These are phyloP conservation scores for Zootermopsis nevadensis DNA, from an alignment of 2,888 invertebrate genomes.

Conservation along the genomic window DNA sequence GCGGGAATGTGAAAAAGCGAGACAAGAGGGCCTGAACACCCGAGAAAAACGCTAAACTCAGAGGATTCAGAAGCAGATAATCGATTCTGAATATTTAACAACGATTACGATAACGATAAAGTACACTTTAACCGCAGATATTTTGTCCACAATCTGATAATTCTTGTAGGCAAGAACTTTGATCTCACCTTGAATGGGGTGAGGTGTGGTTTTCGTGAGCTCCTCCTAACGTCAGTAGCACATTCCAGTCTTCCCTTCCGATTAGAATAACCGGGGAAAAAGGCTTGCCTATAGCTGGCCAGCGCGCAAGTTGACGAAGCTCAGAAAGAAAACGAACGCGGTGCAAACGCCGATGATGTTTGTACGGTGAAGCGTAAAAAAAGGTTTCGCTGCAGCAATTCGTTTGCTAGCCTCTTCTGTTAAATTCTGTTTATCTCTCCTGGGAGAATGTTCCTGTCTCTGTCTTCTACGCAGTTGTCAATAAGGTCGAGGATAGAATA, in stretches of 20 bases:
- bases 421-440: conserved; percentile 37
- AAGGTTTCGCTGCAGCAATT: conserved; percentile 40
- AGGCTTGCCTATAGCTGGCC: conserved; percentile 1
- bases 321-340: neutral
- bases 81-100: too few species aligned
- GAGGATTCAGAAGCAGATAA: too few species aligned
- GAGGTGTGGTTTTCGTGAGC: neutral
- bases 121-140: too few species aligned
- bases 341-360: neutral
- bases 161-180: neutral
- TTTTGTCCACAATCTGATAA: too few species aligned
- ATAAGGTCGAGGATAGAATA: neutral
- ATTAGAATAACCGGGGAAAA: conserved; percentile 21
- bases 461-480: conserved; percentile 5
- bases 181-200: neutral
- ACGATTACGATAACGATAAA: too few species aligned
- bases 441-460: conserved; percentile 4
- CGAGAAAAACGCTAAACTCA: too few species aligned
- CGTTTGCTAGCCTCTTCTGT: conserved; percentile 31
- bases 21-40: too few species aligned
- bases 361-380: conserved; percentile 25
- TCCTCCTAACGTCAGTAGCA: neutral
- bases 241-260: neutral
- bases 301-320: conserved; percentile 11
- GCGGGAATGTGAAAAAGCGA: too few species aligned